phyloP scores from a whole-genome alignment of 2,113 vertebrate genomes.

The western clawed frog (Xenopus tropicalis) region UCB_Xtro_10.0 CM004449.2:131395001-131395500 shows the following conservation, averaged over 20 bases:
- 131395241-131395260: too few relatives aligned
- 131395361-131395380: neutral
- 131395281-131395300: too few relatives aligned
- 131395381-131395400: too few relatives aligned
- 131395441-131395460: neutral
- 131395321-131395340: neutral
- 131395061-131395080: neutral
- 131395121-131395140: neutral
- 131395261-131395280: too few relatives aligned
- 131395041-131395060: neutral
- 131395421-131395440: neutral
- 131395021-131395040: neutral
- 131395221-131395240: neutral
- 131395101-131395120: neutral
- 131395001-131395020: neutral
- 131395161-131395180: slow-evolving; percentile 23
- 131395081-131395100: neutral
- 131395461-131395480: too few relatives aligned
- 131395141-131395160: neutral
- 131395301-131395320: neutral
- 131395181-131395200: slow-evolving; percentile 31
- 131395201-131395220: neutral
- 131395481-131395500: too few relatives aligned
- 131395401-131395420: neutral
- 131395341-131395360: slow-evolving; percentile 14